These are phyloP conservation scores for Ammospiza maritima DNA, from an alignment of 2,797 vertebrate species.

Conservation along the genomic window DNA sequence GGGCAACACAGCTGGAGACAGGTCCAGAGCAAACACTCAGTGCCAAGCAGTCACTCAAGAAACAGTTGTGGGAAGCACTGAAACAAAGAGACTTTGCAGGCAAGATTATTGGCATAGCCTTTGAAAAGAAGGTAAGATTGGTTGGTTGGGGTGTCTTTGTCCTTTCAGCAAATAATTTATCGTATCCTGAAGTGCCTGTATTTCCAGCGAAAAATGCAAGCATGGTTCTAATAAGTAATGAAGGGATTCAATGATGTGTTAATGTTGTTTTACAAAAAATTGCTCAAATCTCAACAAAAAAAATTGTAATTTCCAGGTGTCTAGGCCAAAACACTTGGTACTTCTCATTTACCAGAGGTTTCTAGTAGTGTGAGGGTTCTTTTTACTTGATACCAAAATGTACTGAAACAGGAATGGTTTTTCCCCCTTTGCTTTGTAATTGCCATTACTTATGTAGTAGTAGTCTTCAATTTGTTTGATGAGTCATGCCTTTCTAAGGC, in stretches of 20 bases:
- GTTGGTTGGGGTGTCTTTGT: neutral
- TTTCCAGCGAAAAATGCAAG: neutral
- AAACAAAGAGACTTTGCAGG: neutral
- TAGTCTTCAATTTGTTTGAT: neutral
- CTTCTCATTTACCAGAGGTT: neutral
- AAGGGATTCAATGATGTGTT: neutral
- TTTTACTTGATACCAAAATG: neutral
- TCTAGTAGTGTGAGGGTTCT: neutral
- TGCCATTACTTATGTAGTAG: neutral
- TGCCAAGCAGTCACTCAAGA: neutral
- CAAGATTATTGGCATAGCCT: neutral
- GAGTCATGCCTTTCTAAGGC: neutral
- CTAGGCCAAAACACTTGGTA: neutral
- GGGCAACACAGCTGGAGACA: neutral
- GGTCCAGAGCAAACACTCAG: neutral
- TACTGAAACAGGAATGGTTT: neutral
- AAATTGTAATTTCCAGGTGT: neutral
- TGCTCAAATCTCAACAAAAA: neutral
- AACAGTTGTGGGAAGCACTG: neutral
- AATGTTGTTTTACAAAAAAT: neutral
- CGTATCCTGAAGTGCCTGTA: neutral
- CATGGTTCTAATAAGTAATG: neutral
- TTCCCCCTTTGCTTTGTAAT: neutral
- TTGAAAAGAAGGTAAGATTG: neutral
- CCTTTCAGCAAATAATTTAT: neutral